Base-by-base conservation (phyloP, 2,113 vertebrate species). In the Oryzias melastigma region DNA sequence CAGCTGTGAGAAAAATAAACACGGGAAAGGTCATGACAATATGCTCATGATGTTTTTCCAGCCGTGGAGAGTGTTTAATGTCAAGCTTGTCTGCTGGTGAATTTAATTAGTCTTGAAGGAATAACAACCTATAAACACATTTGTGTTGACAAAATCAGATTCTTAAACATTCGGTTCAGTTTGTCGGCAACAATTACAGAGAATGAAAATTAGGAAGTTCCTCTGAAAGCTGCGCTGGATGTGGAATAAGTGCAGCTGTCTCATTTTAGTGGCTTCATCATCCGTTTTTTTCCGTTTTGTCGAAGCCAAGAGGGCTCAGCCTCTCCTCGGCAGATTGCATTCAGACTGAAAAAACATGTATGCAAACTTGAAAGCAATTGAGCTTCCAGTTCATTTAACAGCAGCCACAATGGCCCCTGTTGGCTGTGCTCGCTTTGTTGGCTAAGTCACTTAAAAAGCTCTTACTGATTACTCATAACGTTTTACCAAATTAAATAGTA, bases 81-180 rank as follows among this genome's bases (percentile, higher is more conserved):
- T 79, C 78, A 82, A 73, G 59, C 72, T 78, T 66, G 69, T 80
- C 71, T 74, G 48, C 59, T 52, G 29, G 40, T 57, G 49, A 48
- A 72, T 78, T 72, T 83, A 86, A 86, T 85, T 82, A 79, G 70
- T 80, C 68, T 75, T 78, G 69, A 82, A 73, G 78, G 80, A 80
- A 73, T 77, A 77, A 80, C 62, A 73, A 43, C 47, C 49, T 16
- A 55, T 59, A 51, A 71, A 73, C 57, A 65, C 53, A 52, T 70
- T 78, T 61, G 49, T 82, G 73, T 81, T 79, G 71, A 72, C 75
- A 67, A 62, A 79, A 64, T 57, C 63, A 48, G 47, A 56, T 54
- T 53, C 50, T 57, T 52, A 24, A 62, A 81, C 62, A 78, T 65
- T 64, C 48, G 68, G 45, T 54, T 73, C 42, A 57, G 61, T 61